phyloP scores from a whole-genome alignment of 2,888 invertebrate species.

The Unio pictorum region DNA sequence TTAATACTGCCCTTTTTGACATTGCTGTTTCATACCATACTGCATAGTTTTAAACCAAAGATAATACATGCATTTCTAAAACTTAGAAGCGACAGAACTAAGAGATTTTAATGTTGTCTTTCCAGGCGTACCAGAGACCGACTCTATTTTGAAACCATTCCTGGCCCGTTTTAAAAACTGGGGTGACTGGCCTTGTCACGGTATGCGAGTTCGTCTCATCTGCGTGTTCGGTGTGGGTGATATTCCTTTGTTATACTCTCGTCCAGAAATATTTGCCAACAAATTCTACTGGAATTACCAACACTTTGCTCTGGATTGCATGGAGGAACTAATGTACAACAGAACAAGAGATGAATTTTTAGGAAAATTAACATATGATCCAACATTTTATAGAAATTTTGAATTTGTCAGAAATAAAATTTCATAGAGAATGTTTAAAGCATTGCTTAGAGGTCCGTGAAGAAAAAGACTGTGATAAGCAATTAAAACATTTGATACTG shows the following conservation, averaged over 20 bases:
- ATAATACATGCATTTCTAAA: too few relatives aligned
- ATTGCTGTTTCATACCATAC: too few relatives aligned
- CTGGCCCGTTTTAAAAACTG: slow-evolving; percentile 60
- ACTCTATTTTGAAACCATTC: slow-evolving; percentile 41
- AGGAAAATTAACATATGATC: slow-evolving; percentile 22
- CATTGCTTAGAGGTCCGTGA: too few relatives aligned
- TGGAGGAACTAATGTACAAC: slow-evolving; percentile 50
- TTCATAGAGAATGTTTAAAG: neutral
- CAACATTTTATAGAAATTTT: slow-evolving; percentile 31
- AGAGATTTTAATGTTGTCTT: too few relatives aligned
- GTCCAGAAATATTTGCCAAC: slow-evolving; percentile 65
- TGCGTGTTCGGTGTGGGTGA: slow-evolving; percentile 65
- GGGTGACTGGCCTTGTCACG: slow-evolving; percentile 53
- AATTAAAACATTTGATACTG: too few relatives aligned
- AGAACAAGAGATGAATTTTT: slow-evolving; percentile 41
- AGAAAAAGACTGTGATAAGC: too few relatives aligned
- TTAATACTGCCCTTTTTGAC: too few relatives aligned
- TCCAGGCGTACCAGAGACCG: slow-evolving; percentile 53
- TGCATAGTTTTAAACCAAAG: too few relatives aligned
- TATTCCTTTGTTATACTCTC: slow-evolving; percentile 40
- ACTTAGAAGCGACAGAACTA: too few relatives aligned
- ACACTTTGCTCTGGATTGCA: slow-evolving; percentile 53
- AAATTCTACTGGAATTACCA: slow-evolving; percentile 61
- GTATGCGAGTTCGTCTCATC: slow-evolving; percentile 54
- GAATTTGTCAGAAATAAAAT: slow-evolving; percentile 33